Evolutionary conservation across 2,113 vertebrate species (phyloP).

Genomic region (Ochotona curzoniae): DNA sequence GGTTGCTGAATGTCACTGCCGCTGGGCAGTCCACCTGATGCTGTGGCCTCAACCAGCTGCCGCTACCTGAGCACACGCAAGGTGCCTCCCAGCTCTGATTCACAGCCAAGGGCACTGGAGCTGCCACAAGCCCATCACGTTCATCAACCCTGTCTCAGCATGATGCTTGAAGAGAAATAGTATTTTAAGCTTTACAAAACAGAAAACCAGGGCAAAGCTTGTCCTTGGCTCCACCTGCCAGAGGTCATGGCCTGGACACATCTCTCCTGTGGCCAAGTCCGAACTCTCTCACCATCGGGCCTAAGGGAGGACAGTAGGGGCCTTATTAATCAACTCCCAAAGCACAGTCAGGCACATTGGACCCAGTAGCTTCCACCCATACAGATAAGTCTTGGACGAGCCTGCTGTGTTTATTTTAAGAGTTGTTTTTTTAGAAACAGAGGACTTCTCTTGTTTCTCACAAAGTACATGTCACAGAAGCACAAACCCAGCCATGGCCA

Average conservation of each 20-base stretch:
- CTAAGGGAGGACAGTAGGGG: fast-evolving
- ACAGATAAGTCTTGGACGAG: background rate
- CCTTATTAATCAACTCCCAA: fast-evolving
- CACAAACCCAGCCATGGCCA: background rate
- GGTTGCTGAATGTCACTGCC: too few species aligned
- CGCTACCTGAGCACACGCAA: background rate
- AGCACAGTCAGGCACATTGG: background rate
- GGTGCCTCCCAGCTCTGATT: fast-evolving
- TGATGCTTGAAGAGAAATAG: background rate
- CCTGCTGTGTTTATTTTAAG: slow-evolving; percentile 63
- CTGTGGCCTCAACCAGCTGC: background rate
- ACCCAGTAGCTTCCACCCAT: background rate
- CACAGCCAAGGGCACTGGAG: fast-evolving
- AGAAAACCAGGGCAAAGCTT: background rate
- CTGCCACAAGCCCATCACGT: too few species aligned
- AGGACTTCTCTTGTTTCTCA: slow-evolving; percentile 25
- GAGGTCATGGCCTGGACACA: background rate
- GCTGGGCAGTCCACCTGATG: background rate
- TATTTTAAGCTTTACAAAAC: background rate
- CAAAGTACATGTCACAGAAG: slow-evolving; percentile 57
- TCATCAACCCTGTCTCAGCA: background rate
- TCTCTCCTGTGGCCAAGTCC: too few species aligned
- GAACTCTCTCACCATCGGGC: fast-evolving
- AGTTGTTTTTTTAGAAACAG: slow-evolving; percentile 36
- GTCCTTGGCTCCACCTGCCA: background rate